Conservation (phyloP, 2,797 vertebrate species). For the Cryptoprocta ferox region DNA sequence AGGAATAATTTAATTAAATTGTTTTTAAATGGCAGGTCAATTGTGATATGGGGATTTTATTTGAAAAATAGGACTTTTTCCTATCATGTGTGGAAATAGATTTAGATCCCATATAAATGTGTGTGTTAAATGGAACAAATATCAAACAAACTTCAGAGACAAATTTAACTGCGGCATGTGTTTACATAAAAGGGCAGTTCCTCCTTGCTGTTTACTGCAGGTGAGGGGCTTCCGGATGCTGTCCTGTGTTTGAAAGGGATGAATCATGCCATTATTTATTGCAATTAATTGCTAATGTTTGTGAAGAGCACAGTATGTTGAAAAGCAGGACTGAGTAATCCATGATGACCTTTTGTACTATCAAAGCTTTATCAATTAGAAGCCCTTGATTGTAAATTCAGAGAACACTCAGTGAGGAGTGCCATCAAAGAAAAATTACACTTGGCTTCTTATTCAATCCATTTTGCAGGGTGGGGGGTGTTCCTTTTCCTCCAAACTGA, state of each 20-base stretch:
- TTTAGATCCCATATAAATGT: slow-evolving; percentile 7
- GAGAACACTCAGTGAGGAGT: slow-evolving; percentile 65
- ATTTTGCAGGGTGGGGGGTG: neutral
- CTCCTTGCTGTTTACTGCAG: slow-evolving; percentile 62
- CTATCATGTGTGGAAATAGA: slow-evolving; percentile 25
- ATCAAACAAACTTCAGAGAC: slow-evolving; percentile 45
- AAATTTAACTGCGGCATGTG: slow-evolving; percentile 52
- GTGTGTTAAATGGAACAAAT: slow-evolving; percentile 19
- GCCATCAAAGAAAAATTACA: slow-evolving; percentile 69
- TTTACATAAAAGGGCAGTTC: slow-evolving; percentile 67
- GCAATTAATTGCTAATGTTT: slow-evolving; percentile 74
- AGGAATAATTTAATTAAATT: slow-evolving; percentile 76
- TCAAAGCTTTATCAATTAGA: slow-evolving; percentile 78
- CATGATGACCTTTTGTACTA: slow-evolving; percentile 75
- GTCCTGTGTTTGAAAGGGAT: slow-evolving; percentile 72
- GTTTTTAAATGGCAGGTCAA: neutral
- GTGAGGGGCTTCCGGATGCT: slow-evolving; percentile 48
- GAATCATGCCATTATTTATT: slow-evolving; percentile 71
- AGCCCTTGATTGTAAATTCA: slow-evolving; percentile 78
- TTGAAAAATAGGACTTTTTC: neutral
- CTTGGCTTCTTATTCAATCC: slow-evolving; percentile 63
- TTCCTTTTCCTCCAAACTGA: slow-evolving; percentile 59
- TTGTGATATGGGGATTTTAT: slow-evolving; percentile 8
- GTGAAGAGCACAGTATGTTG: slow-evolving; percentile 75
- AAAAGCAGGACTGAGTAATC: slow-evolving; percentile 79